A percentile compares a stretch with the other conserved stretches of the same genome.
Conservation (phyloP, 2,888 invertebrate genomes). For the Andrena chrysosceles region DNA sequence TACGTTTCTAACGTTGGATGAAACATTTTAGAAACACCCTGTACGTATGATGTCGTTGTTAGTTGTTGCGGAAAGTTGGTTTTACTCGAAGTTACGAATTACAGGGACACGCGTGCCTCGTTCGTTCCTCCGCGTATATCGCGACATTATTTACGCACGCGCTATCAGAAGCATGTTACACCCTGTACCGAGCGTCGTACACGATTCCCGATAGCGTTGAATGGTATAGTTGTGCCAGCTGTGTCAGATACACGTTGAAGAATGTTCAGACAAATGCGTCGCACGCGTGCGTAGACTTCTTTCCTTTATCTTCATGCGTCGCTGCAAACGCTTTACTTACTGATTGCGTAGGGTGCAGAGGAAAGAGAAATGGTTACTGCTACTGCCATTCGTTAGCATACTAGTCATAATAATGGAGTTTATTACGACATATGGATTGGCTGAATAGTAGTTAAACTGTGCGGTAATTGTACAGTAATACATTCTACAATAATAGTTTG, state of each 20-base stretch:
- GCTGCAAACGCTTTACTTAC: conserved; percentile 6
- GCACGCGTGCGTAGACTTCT: not conserved
- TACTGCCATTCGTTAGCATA: not conserved
- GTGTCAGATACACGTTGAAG: conserved; percentile 28
- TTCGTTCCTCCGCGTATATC: conserved; percentile 9
- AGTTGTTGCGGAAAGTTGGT: conserved; percentile 3
- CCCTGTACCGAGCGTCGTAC: conserved; percentile 10
- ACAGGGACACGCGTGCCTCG: conserved; percentile 10
- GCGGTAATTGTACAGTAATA: too few species aligned
- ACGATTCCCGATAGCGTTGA: conserved; percentile 35
- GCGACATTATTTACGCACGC: conserved; percentile 32
- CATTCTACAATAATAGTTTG: too few species aligned
- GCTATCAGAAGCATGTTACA: conserved; percentile 29
- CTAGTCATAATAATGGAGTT: too few species aligned
- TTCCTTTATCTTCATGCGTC: conserved; percentile 1
- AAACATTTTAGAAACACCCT: too few species aligned
- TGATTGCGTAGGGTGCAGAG: not conserved
- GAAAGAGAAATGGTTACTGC: not conserved
- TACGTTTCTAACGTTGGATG: too few species aligned
- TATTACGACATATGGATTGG: too few species aligned
- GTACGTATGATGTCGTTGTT: conserved; percentile 14
- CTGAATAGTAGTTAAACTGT: too few species aligned
- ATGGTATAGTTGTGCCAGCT: conserved; percentile 3
- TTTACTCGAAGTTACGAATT: conserved; percentile 58
- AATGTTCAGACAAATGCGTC: not conserved